Base-by-base conservation (phyloP, 2,113 vertebrate species). In the Ancistrus triradiatus region DNA sequence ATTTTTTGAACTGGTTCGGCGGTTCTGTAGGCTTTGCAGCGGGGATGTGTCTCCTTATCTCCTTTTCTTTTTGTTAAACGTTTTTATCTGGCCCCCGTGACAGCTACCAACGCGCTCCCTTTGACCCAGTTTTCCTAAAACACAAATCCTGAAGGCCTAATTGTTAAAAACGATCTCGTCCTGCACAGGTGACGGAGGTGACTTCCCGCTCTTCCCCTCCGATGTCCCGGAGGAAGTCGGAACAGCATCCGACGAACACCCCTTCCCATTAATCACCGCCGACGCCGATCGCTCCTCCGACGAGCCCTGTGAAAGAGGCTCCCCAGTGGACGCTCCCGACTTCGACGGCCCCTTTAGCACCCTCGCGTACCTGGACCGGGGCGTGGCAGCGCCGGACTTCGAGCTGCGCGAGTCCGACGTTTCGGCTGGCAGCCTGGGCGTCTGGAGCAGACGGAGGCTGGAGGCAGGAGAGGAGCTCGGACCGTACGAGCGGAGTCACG, bases 381-480 rank as follows among this genome's bases (percentile, higher is more conserved):
- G 93, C 67, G 91, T 94, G 64, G 79, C 92, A 70, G 81, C 85
- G 51, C 83, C 88, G 66, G 94, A 96, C 70, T 94, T 99, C 78
- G 93, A 98, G 69, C 86, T 98, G 52, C 87, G 92, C 64, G 91
- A 95, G 79, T 97, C 96, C 37, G 85, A 73, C 33, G 49, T 90
- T 75, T 81, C 86, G 22, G 87, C 85, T 13, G 87, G 86, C 4
- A 86, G 87, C 80, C 83, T 93, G 79, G 96, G 96, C 76, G 88
- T 98, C 86, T 98, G 94, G 93, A 91, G 90, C 80, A 88, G 86
- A 78, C 90, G 90, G 82, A 93, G 85, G 82, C 86, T 99, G 72
- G 87, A 91, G 75, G 77, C 78, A 1, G 96, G 92, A 7, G 94
- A 97, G 77, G 91, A 85, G 56, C 91, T 97, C 66, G 95, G 95